Percentiles rank a stretch among this genome's conserved stretches.
Conservation (phyloP, 2,113 vertebrate species). For the Orthonyx spaldingii region DNA sequence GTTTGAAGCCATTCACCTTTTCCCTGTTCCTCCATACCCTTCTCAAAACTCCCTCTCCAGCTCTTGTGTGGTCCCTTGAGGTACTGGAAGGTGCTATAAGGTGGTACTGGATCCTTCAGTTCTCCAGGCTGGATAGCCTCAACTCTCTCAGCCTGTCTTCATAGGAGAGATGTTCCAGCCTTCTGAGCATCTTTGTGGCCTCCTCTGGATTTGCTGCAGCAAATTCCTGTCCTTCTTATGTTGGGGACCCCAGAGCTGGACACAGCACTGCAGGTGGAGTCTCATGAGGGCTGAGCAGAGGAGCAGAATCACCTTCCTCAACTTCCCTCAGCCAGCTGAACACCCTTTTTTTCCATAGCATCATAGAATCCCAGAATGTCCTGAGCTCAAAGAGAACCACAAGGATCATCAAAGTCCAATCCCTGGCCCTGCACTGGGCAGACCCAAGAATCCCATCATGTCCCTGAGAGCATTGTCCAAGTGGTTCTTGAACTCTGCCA, state of each 20-base stretch:
- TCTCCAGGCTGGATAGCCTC: neutral
- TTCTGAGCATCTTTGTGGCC: neutral
- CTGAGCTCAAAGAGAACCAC: neutral
- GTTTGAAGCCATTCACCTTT: neutral
- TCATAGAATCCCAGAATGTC: neutral
- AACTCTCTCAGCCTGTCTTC: neutral
- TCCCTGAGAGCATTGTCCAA: neutral
- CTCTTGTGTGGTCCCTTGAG: rapidly evolving
- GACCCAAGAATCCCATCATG: neutral
- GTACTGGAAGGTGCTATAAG: neutral
- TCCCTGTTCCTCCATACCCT: too few species aligned
- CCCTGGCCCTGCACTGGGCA: too few species aligned
- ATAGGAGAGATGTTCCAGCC: neutral
- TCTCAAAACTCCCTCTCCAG: neutral
- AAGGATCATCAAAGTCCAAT: neutral
- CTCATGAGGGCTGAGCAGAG: neutral
- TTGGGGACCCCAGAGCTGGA: neutral
- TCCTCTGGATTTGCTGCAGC: neutral
- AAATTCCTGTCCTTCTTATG: neutral
- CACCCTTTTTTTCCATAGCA: neutral
- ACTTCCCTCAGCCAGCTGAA: neutral
- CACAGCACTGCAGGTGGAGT: neutral
- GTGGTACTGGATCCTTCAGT: neutral
- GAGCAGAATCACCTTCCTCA: neutral
- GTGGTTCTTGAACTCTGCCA: rapidly evolving